Evolutionary conservation across 2,797 vertebrate species (phyloP), one percentile per base, ranked within the genome.

Genomic region (Alauda arvensis): DNA sequence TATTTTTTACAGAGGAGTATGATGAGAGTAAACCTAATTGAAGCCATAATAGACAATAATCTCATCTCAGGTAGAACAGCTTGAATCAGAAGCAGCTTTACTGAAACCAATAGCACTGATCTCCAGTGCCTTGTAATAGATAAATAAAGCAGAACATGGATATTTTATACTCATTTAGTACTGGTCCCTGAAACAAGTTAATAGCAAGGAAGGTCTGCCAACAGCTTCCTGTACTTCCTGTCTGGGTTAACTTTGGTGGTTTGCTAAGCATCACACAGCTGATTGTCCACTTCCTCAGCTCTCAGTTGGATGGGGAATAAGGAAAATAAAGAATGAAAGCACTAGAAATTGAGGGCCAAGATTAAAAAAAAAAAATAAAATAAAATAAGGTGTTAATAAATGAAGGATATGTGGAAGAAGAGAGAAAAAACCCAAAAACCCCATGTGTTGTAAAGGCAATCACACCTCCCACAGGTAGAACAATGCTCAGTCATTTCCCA

Each of bases 1-100:
- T 69, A 83, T 43, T 82, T 92, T 90, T 84, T 61, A 82, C 71
- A 57, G 29, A 88, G 39, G 17, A 72, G 15, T 78, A 87, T 10
- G 4, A 21, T 34, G 20, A 90, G 12, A 77, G 6, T 75, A 83
- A 86, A 28, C 62, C 20, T 68, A 82, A 85, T 65, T 62, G 51
- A 89, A 90, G 59, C 52, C 18, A 63, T 72, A 85, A 69, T 6
- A 62, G 72, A 39, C 56, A 53, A 49, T 69, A 85, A 78, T 45
- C 45, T 91, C 39, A 66, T 72, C 34, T 71, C 62, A 59, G 26
- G 51, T 77, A 87, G 48, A 85, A 63, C 1, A 2, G 20, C 29
- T 77, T 62, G 46, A 85, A 55, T 78, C 29, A 87, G 57, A 87
- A 87, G 42, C 20, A 77, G 23, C 18, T 88, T 80, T 60, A 78